phyloP scores from a whole-genome alignment of 1,140 invertebrate genomes.

The Hyposmocoma kahamanoa region DNA sequence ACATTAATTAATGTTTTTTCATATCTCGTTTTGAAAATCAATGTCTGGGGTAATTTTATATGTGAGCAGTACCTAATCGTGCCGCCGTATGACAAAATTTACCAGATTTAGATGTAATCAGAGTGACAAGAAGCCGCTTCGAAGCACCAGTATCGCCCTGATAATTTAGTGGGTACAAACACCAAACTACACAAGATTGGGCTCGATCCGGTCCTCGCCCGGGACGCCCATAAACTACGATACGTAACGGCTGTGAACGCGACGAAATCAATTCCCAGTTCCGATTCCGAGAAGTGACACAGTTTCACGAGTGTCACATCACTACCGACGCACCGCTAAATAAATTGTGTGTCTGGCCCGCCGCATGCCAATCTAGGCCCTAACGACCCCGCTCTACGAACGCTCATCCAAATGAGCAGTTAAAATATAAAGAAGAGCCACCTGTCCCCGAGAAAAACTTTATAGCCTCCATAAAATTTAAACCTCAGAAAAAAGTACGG shows the following conservation, averaged over 20 bases:
- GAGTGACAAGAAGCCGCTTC: slow-evolving; percentile 53
- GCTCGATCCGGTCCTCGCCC: slow-evolving; percentile 14
- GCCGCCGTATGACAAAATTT: slow-evolving; percentile 49
- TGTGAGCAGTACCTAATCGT: slow-evolving; percentile 48
- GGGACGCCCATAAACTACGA: slow-evolving; percentile 51
- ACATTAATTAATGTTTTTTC: background rate
- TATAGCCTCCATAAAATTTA: slow-evolving; percentile 70
- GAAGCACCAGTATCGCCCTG: slow-evolving; percentile 31
- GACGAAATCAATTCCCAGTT: slow-evolving; percentile 68
- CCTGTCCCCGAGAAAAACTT: slow-evolving; percentile 72
- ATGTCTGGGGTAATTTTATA: slow-evolving; percentile 58
- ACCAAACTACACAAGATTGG: slow-evolving; percentile 46
- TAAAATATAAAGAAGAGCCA: slow-evolving; percentile 70
- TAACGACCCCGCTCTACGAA: slow-evolving; percentile 34
- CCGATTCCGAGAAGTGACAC: slow-evolving; percentile 71
- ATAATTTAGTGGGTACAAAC: too few relatives aligned
- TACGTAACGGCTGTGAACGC: slow-evolving; percentile 62
- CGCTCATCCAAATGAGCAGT: slow-evolving; percentile 36
- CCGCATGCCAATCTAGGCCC: slow-evolving; percentile 58
- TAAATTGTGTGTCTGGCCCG: slow-evolving; percentile 54
- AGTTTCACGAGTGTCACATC: slow-evolving; percentile 71
- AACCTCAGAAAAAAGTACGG: slow-evolving; percentile 64
- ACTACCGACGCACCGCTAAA: slow-evolving; percentile 66
- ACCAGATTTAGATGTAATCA: slow-evolving; percentile 65
- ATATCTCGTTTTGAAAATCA: slow-evolving; percentile 17